These are phyloP conservation scores for Leptosomus discolor DNA, from an alignment of 2,113 vertebrate genomes.

Conservation along the genomic window DNA sequence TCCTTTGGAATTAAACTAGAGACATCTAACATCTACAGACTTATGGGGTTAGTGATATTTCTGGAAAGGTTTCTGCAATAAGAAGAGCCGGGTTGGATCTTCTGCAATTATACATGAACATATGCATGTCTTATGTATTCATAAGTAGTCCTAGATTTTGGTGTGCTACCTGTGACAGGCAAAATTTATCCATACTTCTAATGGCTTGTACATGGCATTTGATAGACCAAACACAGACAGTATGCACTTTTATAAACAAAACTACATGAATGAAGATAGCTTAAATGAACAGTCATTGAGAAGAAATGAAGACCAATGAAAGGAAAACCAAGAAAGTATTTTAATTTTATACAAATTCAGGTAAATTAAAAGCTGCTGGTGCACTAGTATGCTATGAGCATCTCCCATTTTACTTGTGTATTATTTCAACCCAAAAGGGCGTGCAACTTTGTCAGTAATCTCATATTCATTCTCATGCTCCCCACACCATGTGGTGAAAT, in stretches of 20 bases:
- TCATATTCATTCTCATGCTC: background rate
- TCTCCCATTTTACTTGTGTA: background rate
- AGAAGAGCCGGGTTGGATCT: background rate
- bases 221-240: background rate
- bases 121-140: background rate
- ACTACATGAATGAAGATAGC: background rate
- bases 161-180: background rate
- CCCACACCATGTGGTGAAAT: background rate
- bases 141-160: background rate
- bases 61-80: background rate
- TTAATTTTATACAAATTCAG: background rate
- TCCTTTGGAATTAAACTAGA: background rate
- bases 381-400: background rate
- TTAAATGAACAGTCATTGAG: background rate
- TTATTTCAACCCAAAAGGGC: background rate
- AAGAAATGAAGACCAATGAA: background rate
- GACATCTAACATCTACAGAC: background rate
- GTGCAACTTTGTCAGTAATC: background rate
- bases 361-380: background rate
- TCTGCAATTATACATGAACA: background rate
- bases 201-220: background rate
- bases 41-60: background rate
- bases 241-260: background rate
- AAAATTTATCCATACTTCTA: background rate
- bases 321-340: background rate